Evolutionary conservation across 2,797 vertebrate species (phyloP).

Genomic region (Falco concolor): DNA sequence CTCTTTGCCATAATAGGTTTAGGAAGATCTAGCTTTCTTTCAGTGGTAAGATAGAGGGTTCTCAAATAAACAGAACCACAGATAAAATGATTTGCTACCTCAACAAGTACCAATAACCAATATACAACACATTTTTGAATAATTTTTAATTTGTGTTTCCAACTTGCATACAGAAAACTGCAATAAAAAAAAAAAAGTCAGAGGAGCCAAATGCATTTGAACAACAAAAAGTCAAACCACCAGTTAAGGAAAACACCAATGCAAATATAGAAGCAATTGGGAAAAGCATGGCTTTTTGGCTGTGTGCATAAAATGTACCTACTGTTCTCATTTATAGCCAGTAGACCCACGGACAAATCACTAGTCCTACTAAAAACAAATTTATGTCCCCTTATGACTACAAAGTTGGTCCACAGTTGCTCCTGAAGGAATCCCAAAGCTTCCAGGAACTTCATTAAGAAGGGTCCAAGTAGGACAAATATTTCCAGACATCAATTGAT

Average conservation of each 20-base stretch:
- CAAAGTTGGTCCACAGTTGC: not conserved
- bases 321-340: not conserved
- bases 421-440: not conserved
- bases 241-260: not conserved
- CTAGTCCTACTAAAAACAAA: not conserved
- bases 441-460: not conserved
- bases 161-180: not conserved
- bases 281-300: not conserved
- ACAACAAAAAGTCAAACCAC: not conserved
- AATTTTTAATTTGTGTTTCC: not conserved
- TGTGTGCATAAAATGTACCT: not conserved
- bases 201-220: not conserved
- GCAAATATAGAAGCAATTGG: not conserved
- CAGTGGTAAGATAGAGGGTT: not conserved
- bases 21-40: not conserved
- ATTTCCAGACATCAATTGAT: not conserved
- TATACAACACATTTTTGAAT: not conserved
- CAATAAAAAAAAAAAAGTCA: not conserved
- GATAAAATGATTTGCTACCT: not conserved
- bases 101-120: not conserved
- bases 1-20: not conserved
- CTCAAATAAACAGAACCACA: not conserved
- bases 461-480: not conserved
- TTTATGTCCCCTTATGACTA: not conserved
- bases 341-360: fast-evolving